Evolutionary conservation across 2,113 vertebrate genomes (phyloP).

Genomic region (Penelope pileata): DNA sequence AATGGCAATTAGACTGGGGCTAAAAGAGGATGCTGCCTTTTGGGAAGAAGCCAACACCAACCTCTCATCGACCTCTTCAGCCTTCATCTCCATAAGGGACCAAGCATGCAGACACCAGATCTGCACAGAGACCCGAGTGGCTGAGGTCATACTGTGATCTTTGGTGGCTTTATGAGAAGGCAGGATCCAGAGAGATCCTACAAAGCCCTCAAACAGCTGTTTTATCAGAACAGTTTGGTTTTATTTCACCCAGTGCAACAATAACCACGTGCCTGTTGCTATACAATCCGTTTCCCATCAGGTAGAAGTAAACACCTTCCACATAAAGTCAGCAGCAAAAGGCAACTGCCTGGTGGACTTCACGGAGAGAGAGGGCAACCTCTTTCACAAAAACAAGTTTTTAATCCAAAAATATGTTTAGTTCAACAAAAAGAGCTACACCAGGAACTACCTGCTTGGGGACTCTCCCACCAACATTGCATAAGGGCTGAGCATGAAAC

Average conservation of each 20-base stretch:
- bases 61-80: not conserved
- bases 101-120: not conserved
- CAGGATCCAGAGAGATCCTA: not conserved
- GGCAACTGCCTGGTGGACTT: not conserved
- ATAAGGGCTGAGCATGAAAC: accelerated
- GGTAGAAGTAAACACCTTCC: not conserved
- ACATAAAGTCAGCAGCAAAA: not conserved
- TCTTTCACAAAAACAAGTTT: not conserved
- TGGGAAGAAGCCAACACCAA: not conserved
- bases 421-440: not conserved
- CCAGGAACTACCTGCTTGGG: accelerated
- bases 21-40: not conserved
- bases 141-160: not conserved
- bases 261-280: not conserved
- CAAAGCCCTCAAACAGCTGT: not conserved
- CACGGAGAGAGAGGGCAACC: accelerated
- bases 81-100: not conserved
- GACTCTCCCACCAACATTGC: not conserved
- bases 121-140: not conserved
- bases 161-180: not conserved
- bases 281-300: not conserved
- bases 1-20: not conserved
- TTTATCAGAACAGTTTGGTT: not conserved
- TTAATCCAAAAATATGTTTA: not conserved
- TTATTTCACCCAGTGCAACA: not conserved